Evolutionary conservation across 2,113 vertebrate genomes (phyloP), one percentile per base, ranked within the genome.

Genomic region (Steatornis caripensis): DNA sequence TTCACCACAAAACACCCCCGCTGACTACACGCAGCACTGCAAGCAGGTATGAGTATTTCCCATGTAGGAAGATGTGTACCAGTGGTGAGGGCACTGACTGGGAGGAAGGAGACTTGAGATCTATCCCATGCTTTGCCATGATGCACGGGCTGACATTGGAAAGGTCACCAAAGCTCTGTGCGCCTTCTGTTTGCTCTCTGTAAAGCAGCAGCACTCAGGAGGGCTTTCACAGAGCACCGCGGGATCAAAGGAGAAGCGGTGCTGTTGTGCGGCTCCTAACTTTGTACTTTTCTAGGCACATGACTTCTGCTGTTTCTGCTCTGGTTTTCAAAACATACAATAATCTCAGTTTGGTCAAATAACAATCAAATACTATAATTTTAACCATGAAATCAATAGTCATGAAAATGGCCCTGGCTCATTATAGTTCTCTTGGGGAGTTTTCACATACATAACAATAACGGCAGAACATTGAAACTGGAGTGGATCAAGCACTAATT

Each of bases 311-410:
- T 91, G 69, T 36, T 58, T 14, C 37, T 81, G 48, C 39, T 70
- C 43, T 72, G 84, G 77, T 91, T 95, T 91, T 76, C 89, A 72
- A 94, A 96, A 82, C 65, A 82, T 65, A 51, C 74, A 87, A 91
- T 79, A 89, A 94, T 89, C 84, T 85, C 57, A 17, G 65, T 84
- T 95, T 79, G 84, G 81, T 89, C 84, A 95, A 95, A 91, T 60
- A 95, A 87, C 84, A 87, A 95, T 87, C 91, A 97, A 96, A 96
- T 96, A 82, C 89, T 96, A 85, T 94, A 93, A 96, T 96, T 96
- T 97, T 96, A 93, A 93, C 77, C 34, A 72, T 94, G 53, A 89
- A 97, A 97, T 96, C 94, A 91, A 94, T 96, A 97, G 89, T 34
- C 89, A 83, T 65, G 84, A 95, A 95, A 96, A 87, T 39, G 61